Conservation (phyloP, 35 echinoderm and acorn worm species). For the Lytechinus variegatus region DNA sequence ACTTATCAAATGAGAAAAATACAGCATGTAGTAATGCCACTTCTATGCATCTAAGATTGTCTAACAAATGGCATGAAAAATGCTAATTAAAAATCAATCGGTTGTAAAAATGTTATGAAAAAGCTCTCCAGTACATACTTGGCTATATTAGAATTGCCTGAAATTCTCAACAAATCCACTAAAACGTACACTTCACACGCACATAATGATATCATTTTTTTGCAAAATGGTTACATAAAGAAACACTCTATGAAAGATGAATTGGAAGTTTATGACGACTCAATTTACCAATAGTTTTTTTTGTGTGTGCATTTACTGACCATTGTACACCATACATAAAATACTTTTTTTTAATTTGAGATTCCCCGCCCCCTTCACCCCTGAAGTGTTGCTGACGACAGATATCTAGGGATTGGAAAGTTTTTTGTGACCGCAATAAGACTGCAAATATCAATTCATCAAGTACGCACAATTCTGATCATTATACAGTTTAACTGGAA, state of each 20-base stretch:
- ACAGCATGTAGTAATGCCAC: neutral
- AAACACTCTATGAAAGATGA: neutral
- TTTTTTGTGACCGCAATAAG: neutral
- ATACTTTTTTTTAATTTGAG: neutral
- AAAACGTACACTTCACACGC: neutral
- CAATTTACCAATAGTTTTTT: neutral
- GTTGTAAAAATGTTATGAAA: constrained; percentile 35
- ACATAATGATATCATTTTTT: neutral
- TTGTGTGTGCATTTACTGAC: neutral
- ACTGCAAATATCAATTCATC: neutral
- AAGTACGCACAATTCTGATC: neutral
- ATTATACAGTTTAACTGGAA: neutral
- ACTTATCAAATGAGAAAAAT: neutral
- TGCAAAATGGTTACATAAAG: neutral
- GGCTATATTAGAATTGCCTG: neutral
- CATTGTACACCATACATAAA: neutral
- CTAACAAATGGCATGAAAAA: constrained; percentile 19
- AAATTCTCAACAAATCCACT: neutral
- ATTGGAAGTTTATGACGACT: constrained; percentile 14
- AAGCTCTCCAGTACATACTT: constrained; percentile 10
- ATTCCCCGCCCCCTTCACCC: neutral
- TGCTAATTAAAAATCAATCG: neutral
- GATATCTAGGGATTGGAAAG: neutral
- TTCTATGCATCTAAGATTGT: neutral
- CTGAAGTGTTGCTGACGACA: neutral